Base-by-base conservation (phyloP, 2,113 vertebrate genomes). In the Neodontobutis hainanensis region DNA sequence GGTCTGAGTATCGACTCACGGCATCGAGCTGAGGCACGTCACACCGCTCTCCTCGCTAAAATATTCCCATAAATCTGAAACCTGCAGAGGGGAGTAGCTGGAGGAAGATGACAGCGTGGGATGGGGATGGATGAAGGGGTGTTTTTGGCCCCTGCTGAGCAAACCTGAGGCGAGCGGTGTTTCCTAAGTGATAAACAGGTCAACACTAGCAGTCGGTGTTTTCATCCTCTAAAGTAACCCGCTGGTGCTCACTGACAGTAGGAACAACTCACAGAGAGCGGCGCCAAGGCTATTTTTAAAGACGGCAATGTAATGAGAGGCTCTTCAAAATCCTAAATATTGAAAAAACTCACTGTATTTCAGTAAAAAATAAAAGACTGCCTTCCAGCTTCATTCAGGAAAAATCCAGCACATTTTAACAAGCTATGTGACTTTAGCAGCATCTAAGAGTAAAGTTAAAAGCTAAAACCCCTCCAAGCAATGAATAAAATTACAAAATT, bases 141-240 rank as follows among this genome's bases (percentile, higher is more conserved):
- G 73, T 74, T 66, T 73, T 80, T 12, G 10, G 27, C 71, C 80
- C 86, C 77, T 27, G 60, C 77, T 12, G 82, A 73, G 82, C 47
- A 38, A 79, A 74, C 56, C 56, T 36, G 12, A 73, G 42, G 68
- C 73, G 68, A 76, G 67, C 51, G 1, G 70, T 32, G 75, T 48
- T 77, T 82, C 68, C 76, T 85, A 80, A 84, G 81, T 87, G 87
- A 80, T 87, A 70, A 87, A 81, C 68, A 58, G 87, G 78, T 87
- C 83, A 88, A 87, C 82, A 88, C 71, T 82, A 80, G 72, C 74
- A 36, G 83, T 34, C 50, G 19, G 60, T 78, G 85, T 83, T 88
- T 81, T 70, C 53, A 65, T 59, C 62, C 70, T 35, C 34, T 61
- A 11, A 14, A 61, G 45, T 34, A 47, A 73, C 81, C 69, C 44